Evolutionary conservation across 2,113 vertebrate genomes (phyloP), one percentile per base, ranked within the genome.

Genomic region (Gambusia holbrooki): DNA sequence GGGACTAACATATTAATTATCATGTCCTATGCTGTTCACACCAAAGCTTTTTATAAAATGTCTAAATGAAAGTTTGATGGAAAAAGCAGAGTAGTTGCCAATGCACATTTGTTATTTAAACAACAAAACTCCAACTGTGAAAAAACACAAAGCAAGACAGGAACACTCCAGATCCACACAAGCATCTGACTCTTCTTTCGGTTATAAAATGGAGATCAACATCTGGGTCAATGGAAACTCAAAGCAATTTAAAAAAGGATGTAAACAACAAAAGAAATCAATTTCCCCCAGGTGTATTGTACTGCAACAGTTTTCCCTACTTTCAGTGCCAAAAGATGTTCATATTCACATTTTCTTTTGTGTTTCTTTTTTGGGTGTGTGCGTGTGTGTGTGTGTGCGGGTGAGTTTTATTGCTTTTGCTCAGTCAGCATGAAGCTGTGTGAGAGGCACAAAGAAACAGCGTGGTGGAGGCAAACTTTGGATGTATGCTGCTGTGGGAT

Each of bases 381-480:
- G 35, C n/a, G n/a, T 35, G 35, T 37, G 10, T 37, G 10, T 70
- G 3, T 15, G 29, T 69, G 54, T 72, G 60, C 0, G 11, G 68
- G 3, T 63, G 29, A 60, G 81, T 77, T 75, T 69, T 69, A 69
- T 66, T 51, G 40, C 58, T 73, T 77, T 65, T 74, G 77, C 82
- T 73, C 77, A 73, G 65, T 86, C 85, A 82, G 83, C 83, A 66
- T 27, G 42, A 82, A 82, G 78, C 81, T 62, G 33, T 28, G 71
- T 78, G 63, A 83, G 40, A 69, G 87, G 76, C 77, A 76, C 71
- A 76, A 37, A 82, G 82, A 25, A 25, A 73, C 7, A 40, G 69
- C 1, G 72, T 33, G 74, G 69, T 13, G 14, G 68, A 81, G 69
- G 45, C 2, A 3, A 76, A 81, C 75, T 79, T 60, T 75, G 25